phyloP scores from a whole-genome alignment of 2,888 invertebrate species.

The Celastrina argiolus region DNA sequence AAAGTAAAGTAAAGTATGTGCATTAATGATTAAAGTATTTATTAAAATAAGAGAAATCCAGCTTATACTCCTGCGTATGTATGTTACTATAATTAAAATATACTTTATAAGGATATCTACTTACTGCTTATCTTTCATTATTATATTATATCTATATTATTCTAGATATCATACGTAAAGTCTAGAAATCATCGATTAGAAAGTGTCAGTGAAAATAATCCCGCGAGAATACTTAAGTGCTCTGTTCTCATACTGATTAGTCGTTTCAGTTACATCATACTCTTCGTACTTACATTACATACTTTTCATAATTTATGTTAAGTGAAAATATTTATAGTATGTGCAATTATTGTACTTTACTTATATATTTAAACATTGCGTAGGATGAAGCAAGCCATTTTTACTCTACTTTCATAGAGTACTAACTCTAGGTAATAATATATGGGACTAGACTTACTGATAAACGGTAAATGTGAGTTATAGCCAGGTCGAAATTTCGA shows the following conservation, averaged over 20 bases:
- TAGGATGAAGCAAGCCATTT: neutral
- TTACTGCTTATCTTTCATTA: too few relatives aligned
- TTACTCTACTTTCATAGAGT: neutral
- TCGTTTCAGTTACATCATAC: neutral
- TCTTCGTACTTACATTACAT: neutral
- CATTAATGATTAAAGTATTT: too few relatives aligned
- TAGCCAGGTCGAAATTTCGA: too few relatives aligned
- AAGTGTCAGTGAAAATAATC: constrained; percentile 31
- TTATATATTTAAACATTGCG: neutral
- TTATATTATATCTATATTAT: too few relatives aligned
- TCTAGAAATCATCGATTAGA: constrained; percentile 22
- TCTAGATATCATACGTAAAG: neutral
- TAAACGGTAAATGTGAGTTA: too few relatives aligned
- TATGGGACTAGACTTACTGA: too few relatives aligned
- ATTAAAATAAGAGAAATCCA: too few relatives aligned
- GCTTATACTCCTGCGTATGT: too few relatives aligned
- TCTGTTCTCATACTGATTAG: neutral
- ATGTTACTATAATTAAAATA: too few relatives aligned
- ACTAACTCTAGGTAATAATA: too few relatives aligned
- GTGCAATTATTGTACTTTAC: neutral
- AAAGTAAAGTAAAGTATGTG: too few relatives aligned
- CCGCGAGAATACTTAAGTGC: constrained; percentile 4
- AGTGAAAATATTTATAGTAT: neutral
- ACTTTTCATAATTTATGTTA: too few relatives aligned
- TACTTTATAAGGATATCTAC: neutral